These are phyloP conservation scores for Thecophora atra DNA, from an alignment of 2,888 invertebrate genomes.

Conservation along the genomic window DNA sequence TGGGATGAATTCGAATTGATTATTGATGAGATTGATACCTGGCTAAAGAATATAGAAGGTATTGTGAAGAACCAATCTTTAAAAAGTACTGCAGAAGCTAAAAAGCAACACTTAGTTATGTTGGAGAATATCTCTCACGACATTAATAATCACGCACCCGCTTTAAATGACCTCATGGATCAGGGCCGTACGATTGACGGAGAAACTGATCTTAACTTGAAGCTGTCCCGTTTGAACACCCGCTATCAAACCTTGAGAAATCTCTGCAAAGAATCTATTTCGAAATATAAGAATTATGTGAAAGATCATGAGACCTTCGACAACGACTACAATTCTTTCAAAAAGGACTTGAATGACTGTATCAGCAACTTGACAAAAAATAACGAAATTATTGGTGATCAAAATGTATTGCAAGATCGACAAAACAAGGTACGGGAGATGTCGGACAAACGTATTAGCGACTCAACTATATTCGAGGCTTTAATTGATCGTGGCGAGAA, in stretches of 20 bases:
- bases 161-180: conserved; percentile 75
- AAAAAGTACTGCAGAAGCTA: conserved; percentile 85
- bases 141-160: conserved; percentile 73
- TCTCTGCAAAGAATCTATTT: conserved; percentile 82
- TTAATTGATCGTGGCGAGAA: conserved; percentile 90
- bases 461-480: conserved; percentile 82
- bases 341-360: conserved; percentile 78
- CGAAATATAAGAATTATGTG: conserved; percentile 84
- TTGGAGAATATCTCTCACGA: conserved; percentile 77
- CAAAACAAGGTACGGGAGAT: conserved; percentile 83
- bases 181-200: conserved; percentile 77
- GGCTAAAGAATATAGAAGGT: conserved; percentile 87
- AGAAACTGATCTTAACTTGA: conserved; percentile 78
- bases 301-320: conserved; percentile 87
- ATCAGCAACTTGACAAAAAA: conserved; percentile 76
- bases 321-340: conserved; percentile 76
- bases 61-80: conserved; percentile 89
- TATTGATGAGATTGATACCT: conserved; percentile 80
- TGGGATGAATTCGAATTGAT: conserved; percentile 84
- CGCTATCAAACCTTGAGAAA: conserved; percentile 85
- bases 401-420: conserved; percentile 82
- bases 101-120: conserved; percentile 80
- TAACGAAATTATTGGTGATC: conserved; percentile 86
- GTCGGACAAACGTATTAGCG: conserved; percentile 81
- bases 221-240: conserved; percentile 80